Percentiles rank a stretch among this genome's conserved stretches.
Conservation (phyloP, 2,797 vertebrate genomes). For the Intellagama lesueurii region DNA sequence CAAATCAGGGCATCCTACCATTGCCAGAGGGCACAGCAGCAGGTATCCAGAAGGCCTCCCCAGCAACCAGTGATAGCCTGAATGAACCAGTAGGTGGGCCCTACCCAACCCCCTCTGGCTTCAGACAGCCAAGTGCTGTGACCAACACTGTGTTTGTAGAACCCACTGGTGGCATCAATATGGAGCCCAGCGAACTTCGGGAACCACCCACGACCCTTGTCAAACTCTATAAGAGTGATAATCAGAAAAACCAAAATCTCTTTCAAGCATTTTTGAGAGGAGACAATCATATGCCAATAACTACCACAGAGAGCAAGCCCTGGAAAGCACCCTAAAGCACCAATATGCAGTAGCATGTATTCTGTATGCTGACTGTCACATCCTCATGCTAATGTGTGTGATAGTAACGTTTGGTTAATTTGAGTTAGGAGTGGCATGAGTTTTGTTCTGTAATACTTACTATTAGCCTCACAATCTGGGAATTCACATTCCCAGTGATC, state of each 20-base stretch:
- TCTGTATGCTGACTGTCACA: neutral
- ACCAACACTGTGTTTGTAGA: neutral
- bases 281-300: slow-evolving; percentile 3
- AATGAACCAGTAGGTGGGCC: slow-evolving; percentile 1
- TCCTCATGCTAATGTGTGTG: neutral
- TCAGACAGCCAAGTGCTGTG: neutral
- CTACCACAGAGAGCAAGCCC: neutral
- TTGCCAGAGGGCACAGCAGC: slow-evolving; percentile 21
- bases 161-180: neutral
- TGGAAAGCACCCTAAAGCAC: neutral
- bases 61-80: neutral
- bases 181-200: slow-evolving; percentile 11
- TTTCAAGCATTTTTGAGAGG: slow-evolving; percentile 30
- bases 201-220: neutral
- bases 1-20: slow-evolving; percentile 34
- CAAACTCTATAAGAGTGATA: neutral
- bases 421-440: neutral
- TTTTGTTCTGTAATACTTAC: neutral
- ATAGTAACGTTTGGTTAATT: neutral
- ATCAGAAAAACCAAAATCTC: neutral
- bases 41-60: slow-evolving; percentile 26
- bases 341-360: neutral
- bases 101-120: neutral
- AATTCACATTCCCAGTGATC: neutral
- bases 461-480: neutral